A percentile compares a stretch with the other conserved stretches of the same genome.
Conservation (phyloP, 37 sponge, comb jelly and placozoan species). For the Chondrilla cf. caribensis region DNA sequence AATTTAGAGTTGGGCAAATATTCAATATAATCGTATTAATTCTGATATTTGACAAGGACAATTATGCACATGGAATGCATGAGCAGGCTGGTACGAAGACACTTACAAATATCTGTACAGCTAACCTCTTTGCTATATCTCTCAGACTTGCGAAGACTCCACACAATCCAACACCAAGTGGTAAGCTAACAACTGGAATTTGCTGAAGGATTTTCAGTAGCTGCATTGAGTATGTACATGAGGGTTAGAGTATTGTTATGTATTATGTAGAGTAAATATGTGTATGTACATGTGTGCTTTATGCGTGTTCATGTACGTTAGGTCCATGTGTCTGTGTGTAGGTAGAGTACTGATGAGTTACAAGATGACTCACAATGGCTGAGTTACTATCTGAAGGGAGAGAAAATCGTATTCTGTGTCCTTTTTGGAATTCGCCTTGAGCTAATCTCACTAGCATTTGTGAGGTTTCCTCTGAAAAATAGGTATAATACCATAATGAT, state of each 20-base stretch:
- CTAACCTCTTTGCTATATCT: constrained; percentile 25
- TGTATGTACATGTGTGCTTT: too few relatives aligned
- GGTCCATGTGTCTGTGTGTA: too few relatives aligned
- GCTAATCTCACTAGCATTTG: not conserved
- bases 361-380: not conserved
- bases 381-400: not conserved
- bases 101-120: not conserved
- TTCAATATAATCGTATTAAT: too few relatives aligned
- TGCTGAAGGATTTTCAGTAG: constrained; percentile 27
- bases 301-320: too few relatives aligned
- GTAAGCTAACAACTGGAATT: constrained; percentile 18
- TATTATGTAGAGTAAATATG: too few relatives aligned
- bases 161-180: constrained; percentile 29
- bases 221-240: not conserved
- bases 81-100: too few relatives aligned
- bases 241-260: too few relatives aligned
- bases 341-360: too few relatives aligned
- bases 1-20: too few relatives aligned
- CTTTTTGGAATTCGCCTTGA: not conserved
- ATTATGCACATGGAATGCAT: too few relatives aligned
- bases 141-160: not conserved
- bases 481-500: too few relatives aligned
- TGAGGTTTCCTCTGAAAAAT: not conserved
- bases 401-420: not conserved
- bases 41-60: too few relatives aligned